These are phyloP conservation scores for Eurois occulta DNA, from an alignment of 2,888 invertebrate species.

Conservation along the genomic window DNA sequence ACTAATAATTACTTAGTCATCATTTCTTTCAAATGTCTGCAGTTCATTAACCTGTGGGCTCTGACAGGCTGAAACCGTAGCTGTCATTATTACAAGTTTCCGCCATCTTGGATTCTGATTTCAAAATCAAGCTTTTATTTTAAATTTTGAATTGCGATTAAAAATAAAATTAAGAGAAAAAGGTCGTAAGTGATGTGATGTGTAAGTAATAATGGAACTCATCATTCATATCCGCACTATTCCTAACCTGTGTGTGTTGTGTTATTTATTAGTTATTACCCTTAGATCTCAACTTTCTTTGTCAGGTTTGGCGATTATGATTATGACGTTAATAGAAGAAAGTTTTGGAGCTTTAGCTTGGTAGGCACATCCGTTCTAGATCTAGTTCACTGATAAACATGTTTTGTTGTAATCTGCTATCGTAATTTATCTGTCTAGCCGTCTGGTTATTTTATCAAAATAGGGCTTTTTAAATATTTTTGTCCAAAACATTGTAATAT, in stretches of 20 bases:
- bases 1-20: conserved; percentile 63
- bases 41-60: conserved; percentile 55
- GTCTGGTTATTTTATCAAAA: conserved; percentile 32
- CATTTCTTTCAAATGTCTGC: conserved; percentile 59
- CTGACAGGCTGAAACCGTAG: conserved; percentile 46
- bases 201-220: conserved; percentile 13
- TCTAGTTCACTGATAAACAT: conserved; percentile 41
- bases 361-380: conserved; percentile 30
- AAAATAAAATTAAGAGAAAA: neutral
- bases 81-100: conserved; percentile 39
- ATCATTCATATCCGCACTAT: neutral
- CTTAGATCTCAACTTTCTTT: conserved; percentile 19
- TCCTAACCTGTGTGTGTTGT: no score
- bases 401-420: conserved; percentile 21
- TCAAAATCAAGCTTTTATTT: neutral
- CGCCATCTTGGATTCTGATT: conserved; percentile 53
- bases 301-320: conserved; percentile 7
- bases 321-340: neutral
- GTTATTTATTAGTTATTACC: no score
- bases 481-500: neutral
- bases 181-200: neutral
- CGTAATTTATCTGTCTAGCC: conserved; percentile 36
- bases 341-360: conserved; percentile 2
- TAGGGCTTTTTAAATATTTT: neutral
- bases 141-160: neutral